Evolutionary conservation across 1,140 invertebrate genomes (phyloP).

Genomic region (Euborellia annulipes): DNA sequence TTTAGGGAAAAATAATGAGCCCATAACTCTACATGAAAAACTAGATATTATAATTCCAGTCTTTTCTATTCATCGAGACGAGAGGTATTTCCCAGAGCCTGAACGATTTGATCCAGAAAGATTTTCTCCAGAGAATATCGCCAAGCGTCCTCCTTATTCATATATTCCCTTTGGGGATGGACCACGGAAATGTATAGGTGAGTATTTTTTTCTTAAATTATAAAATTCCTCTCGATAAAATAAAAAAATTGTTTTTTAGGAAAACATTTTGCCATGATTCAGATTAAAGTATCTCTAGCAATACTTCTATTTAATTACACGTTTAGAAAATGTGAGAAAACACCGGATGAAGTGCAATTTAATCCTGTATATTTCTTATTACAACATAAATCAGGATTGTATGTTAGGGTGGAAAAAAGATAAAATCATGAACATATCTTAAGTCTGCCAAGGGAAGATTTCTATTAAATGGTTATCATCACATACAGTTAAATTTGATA

Average conservation of each 20-base stretch:
- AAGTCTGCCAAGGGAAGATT: too few relatives aligned
- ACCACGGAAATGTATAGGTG: conserved; percentile 37
- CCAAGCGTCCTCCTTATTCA: conserved; percentile 25
- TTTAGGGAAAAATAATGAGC: not conserved
- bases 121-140: conserved; percentile 27
- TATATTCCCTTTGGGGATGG: conserved; percentile 40
- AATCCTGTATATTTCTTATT: too few relatives aligned
- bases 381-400: too few relatives aligned
- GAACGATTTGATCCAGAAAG: conserved; percentile 39
- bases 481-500: too few relatives aligned
- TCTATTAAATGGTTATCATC: too few relatives aligned
- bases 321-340: not conserved
- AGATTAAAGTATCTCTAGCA: conserved; percentile 2
- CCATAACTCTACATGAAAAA: not conserved
- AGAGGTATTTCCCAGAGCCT: conserved; percentile 31
- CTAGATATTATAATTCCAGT: not conserved
- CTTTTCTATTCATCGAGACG: conserved; percentile 27
- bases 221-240: not conserved
- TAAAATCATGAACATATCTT: too few relatives aligned
- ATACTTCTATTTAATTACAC: not conserved
- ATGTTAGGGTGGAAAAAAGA: too few relatives aligned
- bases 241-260: too few relatives aligned
- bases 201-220: conserved; percentile 7
- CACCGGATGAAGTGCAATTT: too few relatives aligned
- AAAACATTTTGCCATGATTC: conserved; percentile 3